Base-by-base conservation (phyloP, 2,797 vertebrate genomes). In the Echeneis naucrates region DNA sequence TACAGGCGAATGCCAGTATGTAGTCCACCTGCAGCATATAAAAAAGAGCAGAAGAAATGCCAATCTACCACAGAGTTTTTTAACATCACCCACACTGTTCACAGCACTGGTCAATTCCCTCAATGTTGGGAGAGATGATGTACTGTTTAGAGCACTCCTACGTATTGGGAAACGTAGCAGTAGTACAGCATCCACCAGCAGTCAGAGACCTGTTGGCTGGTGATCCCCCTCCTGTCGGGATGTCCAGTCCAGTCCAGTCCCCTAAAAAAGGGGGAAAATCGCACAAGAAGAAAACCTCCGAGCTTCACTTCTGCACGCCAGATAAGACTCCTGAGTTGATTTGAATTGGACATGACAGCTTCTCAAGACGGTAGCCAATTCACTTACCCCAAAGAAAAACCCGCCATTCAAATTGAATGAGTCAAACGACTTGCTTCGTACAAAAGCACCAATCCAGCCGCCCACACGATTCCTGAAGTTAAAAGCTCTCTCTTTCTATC, bases 331-430 rank as follows among this genome's bases (percentile, higher is more conserved):
- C 47, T 0, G 51, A 68, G 70, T 85, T 75, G 82, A 90, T 90
- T 72, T 87, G 84, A 89, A 91, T 87, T 83, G 71, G 84, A 88
- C 87, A 78, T 72, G 85, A 85, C 67, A 27, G 76, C 56, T 74
- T 68, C 67, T 87, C 68, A 63, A 75, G 81, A 82, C 23, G 44
- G 44, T n/a, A 17, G 81, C 78, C 84, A 90, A 88, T 86, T 91
- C 84, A 84, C 84, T 86, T 80, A 87, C 75, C 50, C 73, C 77
- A 54, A 81, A 80, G 76, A 81, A 84, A n/a, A 83, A 79, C 72
- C 75, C 35, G 19, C 80, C 84, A 87, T 89, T 89, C 77, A 86
- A 84, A 87, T 83, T n/a, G 71, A 88, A 87, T 80, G 80, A 88
- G 81, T 86, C 80, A 75, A 87, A 88, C 73, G 50, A 84, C 80